Percentiles rank a stretch among this genome's conserved stretches.
These are phyloP conservation scores for Scaptomyza caliginosa DNA, from an alignment of 2,888 invertebrate species.

Conservation along the genomic window DNA sequence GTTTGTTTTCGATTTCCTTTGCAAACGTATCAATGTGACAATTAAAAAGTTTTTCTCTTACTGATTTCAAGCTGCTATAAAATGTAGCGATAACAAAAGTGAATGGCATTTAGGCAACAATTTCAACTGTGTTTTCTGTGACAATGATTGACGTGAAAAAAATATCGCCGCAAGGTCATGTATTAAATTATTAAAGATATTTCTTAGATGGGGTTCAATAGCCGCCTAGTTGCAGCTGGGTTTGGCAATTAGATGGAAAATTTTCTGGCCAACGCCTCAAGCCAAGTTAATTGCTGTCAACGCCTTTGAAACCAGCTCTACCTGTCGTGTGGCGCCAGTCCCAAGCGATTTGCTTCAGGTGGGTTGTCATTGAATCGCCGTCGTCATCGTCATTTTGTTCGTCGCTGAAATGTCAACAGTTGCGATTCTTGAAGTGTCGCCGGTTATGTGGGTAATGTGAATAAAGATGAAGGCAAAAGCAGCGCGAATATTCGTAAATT, in stretches of 20 bases:
- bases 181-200: conserved; percentile 5
- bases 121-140: background rate
- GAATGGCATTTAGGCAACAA: background rate
- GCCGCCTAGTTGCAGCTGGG: conserved; percentile 5
- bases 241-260: conserved; percentile 31
- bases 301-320: conserved; percentile 5
- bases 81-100: conserved; percentile 7
- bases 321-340: background rate
- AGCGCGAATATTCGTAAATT: conserved; percentile 54
- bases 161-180: conserved; percentile 16
- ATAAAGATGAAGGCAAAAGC: background rate
- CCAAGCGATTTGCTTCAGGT: conserved; percentile 15
- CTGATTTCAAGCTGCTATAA: background rate
- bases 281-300: conserved; percentile 23
- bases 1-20: conserved; percentile 2
- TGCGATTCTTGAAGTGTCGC: conserved; percentile 28
- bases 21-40: conserved; percentile 7
- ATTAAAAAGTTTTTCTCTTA: background rate
- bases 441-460: background rate
- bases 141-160: too few relatives aligned
- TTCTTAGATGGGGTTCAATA: conserved; percentile 17
- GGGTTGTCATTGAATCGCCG: conserved; percentile 8
- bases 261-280: conserved; percentile 10
- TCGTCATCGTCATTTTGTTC: conserved; percentile 1
- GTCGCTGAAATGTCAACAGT: conserved; percentile 29